Evolutionary conservation across 2,888 invertebrate species (phyloP), one percentile per base, ranked within the genome.

Genomic region (Drosophila subquinaria): DNA sequence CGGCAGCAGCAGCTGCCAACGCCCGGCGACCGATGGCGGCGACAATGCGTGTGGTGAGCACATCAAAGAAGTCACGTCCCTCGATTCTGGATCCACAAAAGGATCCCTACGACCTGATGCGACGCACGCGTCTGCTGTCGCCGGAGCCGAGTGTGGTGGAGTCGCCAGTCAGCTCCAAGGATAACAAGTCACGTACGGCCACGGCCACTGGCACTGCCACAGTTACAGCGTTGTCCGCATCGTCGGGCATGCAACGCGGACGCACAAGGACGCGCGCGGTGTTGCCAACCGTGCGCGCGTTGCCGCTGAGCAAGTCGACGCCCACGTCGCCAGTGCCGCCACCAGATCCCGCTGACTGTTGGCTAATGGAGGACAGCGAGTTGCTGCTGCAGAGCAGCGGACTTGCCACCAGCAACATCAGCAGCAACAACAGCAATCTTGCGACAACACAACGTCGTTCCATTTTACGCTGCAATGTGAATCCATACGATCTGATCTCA

Each of bases 81-180:
- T 94, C 95, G 36, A 95, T 96, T 77, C 92, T 96, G 59, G 95
- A 95, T 86, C 92, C 94, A n/a, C 92, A 93, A 45, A 94, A 94
- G 92, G 96, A 97, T 93, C 97, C 97, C 0, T 97, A 97, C 92
- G 97, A 97, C 92, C 94, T 96, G 78, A 96, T 97, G 96, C 94
- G 97, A 87, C 94, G 96, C 76, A 96, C 95, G 78, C 94, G 97
- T 67, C 92, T 97, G 64, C 93, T 95, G 38, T 95, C 96, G 52
- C 96, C 96, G 1, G 93, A 94, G 69, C 90, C 91, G 11, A 70
- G 63, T 35, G 47, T 2, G n/a, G 71, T 2, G n/a, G 71, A 70
- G 48, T 48, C 57, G 3, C n/a, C 38, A 23, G 30, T 13, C 40
- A 45, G 53, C 36, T 42, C 68, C 20, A 85, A 82, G 67, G 91